Evolutionary conservation across 2,888 invertebrate genomes (phyloP), one percentile per base, ranked within the genome.

Genomic region (Drosophila anomelani): DNA sequence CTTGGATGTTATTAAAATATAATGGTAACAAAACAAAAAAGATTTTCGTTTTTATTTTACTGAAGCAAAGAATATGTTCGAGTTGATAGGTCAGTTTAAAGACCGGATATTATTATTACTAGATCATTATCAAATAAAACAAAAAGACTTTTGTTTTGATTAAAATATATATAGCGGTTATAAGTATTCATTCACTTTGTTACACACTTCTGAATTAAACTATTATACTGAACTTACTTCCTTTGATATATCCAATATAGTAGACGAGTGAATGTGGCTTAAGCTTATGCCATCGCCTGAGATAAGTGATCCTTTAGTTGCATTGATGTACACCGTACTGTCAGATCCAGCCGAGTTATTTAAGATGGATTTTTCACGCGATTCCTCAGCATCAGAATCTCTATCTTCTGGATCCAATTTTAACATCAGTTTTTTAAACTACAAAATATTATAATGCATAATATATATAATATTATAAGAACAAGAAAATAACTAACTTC

Each of bases 341-440:
- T 89, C 90, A 41, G 76, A 39, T 41, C 81, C 72, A n/a, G 81
- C 75, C 13, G 85, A 82, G 64, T 76, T 87, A 78, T 90, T 92
- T 26, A 90, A 44, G 78, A 90, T 91, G 0, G 87, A 77, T 77
- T 92, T 92, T 23, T 91, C 90, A 17, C 80, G 85, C 46, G 88
- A 85, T 39, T 90, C 92, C 67, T 94, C 94, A 69, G 95, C 96
- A 77, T 96, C 95, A 9, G 92, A 92, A 73, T 92, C 92, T 23
- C 80, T 88, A 58, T 96, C 96, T 87, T 96, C 96, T 63, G 95
- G 95, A 29, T 97, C 97, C 90, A 96, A 94, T 92, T 96, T 96
- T 78, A 97, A 93, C 96, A 97, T 96, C 72, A 97, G 92, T 88
- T 96, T 96, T 91, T 97, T 97, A 91, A 97, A 97, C 96, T 96